phyloP scores from a whole-genome alignment of 2,888 invertebrate genomes.

The Bimastos eiseni region DNA sequence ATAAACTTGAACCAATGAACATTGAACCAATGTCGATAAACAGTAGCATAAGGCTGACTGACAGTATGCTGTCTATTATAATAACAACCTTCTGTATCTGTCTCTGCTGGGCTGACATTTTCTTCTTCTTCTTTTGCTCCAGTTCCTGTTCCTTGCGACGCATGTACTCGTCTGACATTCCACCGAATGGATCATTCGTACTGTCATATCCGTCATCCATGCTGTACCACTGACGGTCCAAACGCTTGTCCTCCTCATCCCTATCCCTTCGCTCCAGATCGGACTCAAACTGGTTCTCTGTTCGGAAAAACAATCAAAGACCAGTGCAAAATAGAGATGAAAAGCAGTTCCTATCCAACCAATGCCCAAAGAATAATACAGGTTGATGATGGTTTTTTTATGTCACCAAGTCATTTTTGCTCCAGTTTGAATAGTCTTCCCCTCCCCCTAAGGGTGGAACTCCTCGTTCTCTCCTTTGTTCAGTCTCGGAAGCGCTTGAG shows the following conservation, averaged over 20 bases:
- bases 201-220: slow-evolving; percentile 85
- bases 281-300: slow-evolving; percentile 47
- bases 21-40: not conserved
- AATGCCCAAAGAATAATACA: not conserved
- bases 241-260: slow-evolving; percentile 59
- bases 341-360: not conserved
- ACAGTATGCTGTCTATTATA: too few relatives aligned
- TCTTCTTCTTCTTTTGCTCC: slow-evolving; percentile 84
- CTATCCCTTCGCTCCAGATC: slow-evolving; percentile 71
- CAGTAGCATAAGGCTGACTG: too few relatives aligned
- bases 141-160: slow-evolving; percentile 89
- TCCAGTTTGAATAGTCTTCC: too few relatives aligned
- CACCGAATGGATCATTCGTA: slow-evolving; percentile 82
- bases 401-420: too few relatives aligned
- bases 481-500: too few relatives aligned
- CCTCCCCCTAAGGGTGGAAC: too few relatives aligned
- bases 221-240: slow-evolving; percentile 93
- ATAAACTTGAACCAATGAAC: not conserved
- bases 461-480: too few relatives aligned
- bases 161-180: slow-evolving; percentile 85
- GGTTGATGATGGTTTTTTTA: not conserved
- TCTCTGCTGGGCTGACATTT: slow-evolving; percentile 90
- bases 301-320: not conserved
- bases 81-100: slow-evolving; percentile 82
- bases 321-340: not conserved